Evolutionary conservation across 1,140 invertebrate genomes (phyloP), one percentile per base, ranked within the genome.

Genomic region (Cyclina sinensis): DNA sequence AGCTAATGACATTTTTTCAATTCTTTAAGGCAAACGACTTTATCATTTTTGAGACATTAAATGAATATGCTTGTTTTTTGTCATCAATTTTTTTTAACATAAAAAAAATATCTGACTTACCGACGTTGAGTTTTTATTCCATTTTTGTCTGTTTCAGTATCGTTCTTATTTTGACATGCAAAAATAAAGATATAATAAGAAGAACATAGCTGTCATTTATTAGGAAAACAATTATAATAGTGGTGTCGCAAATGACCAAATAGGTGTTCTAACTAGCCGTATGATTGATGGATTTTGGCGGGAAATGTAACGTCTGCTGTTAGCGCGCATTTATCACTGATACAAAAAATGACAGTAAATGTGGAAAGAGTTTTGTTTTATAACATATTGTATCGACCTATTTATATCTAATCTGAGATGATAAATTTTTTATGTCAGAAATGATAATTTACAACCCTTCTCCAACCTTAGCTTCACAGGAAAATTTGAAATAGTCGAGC

Each of bases 191-290:
- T 43, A 7, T 14, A 4, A 43, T 7, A 43, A 43, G 14, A 43
- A 43, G 5, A 43, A 43, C 14, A 7, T 43, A 7, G 14, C 43
- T 43, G 57, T 62, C 57, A 27, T 27, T 27, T 62, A 27, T 62
- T n/a, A 62, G 18, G 3, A n/a, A 62, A 62, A 62, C 18, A 18
- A 62, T 62, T 24, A 62, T 62, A 62, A 62, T n/a, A 7, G 57
- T 27, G 57, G 57, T 62, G 57, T 62, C 57, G 57, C n/a, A 62
- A 62, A 62, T 62, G 57, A 62, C 57, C 57, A 62, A 27, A 62
- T 27, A 27, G 57, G 57, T 62, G 57, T 24, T 62, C 27, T n/a
- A 62, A 62, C 57, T 62, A 62, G 24, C 57, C 57, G 3, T 27
- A 27, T 62, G 57, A 62, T 62, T 62, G 24, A 62, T 62, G n/a